Conservation (phyloP, 2,888 invertebrate genomes). For the Tanypteryx hageni region DNA sequence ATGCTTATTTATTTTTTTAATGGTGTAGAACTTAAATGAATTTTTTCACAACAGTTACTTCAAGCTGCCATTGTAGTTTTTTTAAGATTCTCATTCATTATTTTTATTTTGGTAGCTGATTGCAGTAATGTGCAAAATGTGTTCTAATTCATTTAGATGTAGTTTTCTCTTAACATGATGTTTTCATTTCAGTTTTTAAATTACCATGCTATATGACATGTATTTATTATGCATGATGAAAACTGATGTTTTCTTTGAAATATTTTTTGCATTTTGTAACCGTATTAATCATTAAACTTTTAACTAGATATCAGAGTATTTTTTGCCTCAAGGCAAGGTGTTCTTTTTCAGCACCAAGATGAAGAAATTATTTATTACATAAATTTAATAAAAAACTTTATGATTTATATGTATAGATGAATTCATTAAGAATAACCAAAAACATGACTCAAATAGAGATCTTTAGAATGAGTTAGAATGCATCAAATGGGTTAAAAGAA, state of each 20-base stretch:
- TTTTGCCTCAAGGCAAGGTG: constrained; percentile 52
- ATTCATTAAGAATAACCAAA: not conserved
- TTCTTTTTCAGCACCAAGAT: constrained; percentile 55
- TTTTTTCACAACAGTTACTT: constrained; percentile 57
- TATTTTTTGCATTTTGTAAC: constrained; percentile 63
- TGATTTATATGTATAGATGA: constrained; percentile 19
- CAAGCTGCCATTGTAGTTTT: constrained; percentile 61
- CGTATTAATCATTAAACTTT: constrained; percentile 58
- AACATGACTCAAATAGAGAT: not conserved
- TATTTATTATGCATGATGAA: constrained; percentile 52
- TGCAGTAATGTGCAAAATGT: constrained; percentile 58
- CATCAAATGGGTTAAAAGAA: constrained; percentile 19
- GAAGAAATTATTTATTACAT: constrained; percentile 38
- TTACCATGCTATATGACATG: constrained; percentile 45
- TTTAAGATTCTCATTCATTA: constrained; percentile 48
- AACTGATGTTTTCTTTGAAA: constrained; percentile 63
- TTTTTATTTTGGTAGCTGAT: constrained; percentile 64
- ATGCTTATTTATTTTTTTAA: constrained; percentile 57
- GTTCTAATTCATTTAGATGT: constrained; percentile 59
- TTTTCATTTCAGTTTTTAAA: constrained; percentile 61
- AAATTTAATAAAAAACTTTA: not conserved
- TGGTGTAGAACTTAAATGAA: constrained; percentile 50
- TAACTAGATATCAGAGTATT: constrained; percentile 59
- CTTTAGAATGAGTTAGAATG: not conserved
- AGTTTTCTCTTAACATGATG: constrained; percentile 53